phyloP scores from a whole-genome alignment of 1,140 invertebrate species.

The Brachionus manjavacas region DNA sequence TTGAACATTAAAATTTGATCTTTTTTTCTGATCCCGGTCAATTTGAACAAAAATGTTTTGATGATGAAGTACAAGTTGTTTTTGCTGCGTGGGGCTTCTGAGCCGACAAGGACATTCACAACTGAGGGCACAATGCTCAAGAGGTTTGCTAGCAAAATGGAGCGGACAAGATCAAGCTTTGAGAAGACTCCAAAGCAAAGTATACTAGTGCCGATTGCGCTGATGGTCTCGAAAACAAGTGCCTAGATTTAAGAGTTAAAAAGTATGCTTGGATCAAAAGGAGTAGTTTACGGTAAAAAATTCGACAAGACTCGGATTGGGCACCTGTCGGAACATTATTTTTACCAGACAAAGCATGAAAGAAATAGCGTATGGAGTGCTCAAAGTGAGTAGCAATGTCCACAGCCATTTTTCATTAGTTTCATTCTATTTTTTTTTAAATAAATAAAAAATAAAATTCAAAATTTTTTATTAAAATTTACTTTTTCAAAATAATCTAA shows the following conservation, averaged over 20 bases:
- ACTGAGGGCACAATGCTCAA: not conserved
- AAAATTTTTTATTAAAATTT: not conserved
- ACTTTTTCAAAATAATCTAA: slow-evolving; percentile 20
- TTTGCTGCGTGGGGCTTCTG: not conserved
- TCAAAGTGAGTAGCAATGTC: not conserved
- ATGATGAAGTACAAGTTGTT: not conserved
- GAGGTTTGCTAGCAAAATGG: not conserved
- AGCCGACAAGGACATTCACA: not conserved
- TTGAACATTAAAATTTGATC: slow-evolving; percentile 19
- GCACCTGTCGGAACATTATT: not conserved
- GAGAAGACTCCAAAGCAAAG: slow-evolving; percentile 8
- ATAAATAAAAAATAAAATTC: not conserved
- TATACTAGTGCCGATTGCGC: slow-evolving; percentile 19
- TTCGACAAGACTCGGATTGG: not conserved
- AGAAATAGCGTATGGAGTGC: not conserved
- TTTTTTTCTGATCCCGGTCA: not conserved
- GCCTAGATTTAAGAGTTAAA: not conserved
- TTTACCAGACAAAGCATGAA: not conserved
- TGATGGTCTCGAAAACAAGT: slow-evolving; percentile 7
- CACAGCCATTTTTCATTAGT: not conserved
- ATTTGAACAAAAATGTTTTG: slow-evolving; percentile 16
- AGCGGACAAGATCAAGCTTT: not conserved
- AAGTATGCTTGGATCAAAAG: not conserved
- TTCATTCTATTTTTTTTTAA: slow-evolving; percentile 3
- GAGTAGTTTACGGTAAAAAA: not conserved